Percentiles rank a stretch among this genome's conserved stretches.
Conservation (phyloP, 1,140 invertebrate species). For the Trissolcus basalis region DNA sequence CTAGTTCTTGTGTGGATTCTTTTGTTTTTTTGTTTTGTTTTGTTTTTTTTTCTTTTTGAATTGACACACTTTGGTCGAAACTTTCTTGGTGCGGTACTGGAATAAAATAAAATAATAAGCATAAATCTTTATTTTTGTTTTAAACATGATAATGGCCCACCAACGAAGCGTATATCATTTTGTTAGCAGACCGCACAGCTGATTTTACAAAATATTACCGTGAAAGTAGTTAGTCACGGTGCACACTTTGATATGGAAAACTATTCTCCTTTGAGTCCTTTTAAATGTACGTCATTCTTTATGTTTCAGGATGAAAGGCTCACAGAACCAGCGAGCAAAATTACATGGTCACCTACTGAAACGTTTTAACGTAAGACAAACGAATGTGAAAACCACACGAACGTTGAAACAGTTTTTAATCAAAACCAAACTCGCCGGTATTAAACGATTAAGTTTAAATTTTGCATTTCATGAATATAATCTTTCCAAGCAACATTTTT, state of each 20-base stretch:
- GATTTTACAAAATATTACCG: constrained; percentile 42
- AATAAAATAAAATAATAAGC: no score
- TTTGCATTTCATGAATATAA: no score
- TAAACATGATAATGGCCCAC: constrained; percentile 25
- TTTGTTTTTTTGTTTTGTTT: no score
- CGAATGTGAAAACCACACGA: constrained; percentile 23
- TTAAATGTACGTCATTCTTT: constrained; percentile 45
- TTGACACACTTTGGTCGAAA: no score
- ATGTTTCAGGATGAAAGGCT: constrained; percentile 41
- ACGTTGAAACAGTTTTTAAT: constrained; percentile 20
- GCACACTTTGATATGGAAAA: constrained; percentile 46
- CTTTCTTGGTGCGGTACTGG: no score
- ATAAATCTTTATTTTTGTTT: no score
- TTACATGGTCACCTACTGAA: constrained; percentile 48
- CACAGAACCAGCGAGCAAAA: constrained; percentile 36
- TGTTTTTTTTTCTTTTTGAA: no score
- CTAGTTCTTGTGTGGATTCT: no score
- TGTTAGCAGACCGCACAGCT: constrained; percentile 32
- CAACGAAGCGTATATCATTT: constrained; percentile 33
- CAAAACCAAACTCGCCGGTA: no score
- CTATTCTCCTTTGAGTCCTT: constrained; percentile 29
- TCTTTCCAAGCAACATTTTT: no score
- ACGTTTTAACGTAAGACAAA: constrained; percentile 38
- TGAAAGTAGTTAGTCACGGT: constrained; percentile 41
- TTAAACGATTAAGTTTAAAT: no score